A percentile compares a stretch with the other conserved stretches of the same genome.
phyloP scores from a whole-genome alignment of 2,888 invertebrate species.

The Schrankia costaestrigalis region DNA sequence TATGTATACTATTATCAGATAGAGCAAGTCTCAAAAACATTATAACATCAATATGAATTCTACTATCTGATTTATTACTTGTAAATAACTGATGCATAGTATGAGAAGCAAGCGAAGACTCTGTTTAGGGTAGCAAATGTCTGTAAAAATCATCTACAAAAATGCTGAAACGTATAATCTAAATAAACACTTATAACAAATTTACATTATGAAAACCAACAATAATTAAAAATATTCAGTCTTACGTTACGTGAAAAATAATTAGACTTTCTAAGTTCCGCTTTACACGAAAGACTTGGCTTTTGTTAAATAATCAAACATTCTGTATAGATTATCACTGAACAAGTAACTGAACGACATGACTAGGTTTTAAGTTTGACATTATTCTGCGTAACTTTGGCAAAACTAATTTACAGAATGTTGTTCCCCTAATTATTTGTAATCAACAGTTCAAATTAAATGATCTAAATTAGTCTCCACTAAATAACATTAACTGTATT shows the following conservation, averaged over 20 bases:
- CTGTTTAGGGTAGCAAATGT: too few relatives aligned
- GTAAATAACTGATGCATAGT: too few relatives aligned
- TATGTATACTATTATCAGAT: too few relatives aligned
- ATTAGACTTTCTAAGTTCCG: constrained; percentile 19
- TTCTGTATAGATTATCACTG: constrained; percentile 10
- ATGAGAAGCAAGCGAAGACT: too few relatives aligned
- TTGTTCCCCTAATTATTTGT: too few relatives aligned
- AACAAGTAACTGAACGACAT: constrained; percentile 28
- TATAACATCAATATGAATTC: too few relatives aligned
- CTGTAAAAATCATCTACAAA: constrained; percentile 24
- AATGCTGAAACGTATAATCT: constrained; percentile 30
- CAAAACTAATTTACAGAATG: too few relatives aligned
- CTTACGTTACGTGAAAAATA: constrained; percentile 36
- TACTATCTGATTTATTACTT: too few relatives aligned
- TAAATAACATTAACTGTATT: too few relatives aligned
- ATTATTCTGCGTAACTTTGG: constrained; percentile 22
- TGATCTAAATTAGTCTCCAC: too few relatives aligned
- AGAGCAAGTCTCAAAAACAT: too few relatives aligned
- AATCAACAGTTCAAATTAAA: too few relatives aligned
- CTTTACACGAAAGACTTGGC: constrained; percentile 20
- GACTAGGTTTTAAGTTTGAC: constrained; percentile 35
- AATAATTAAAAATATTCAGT: constrained; percentile 43
- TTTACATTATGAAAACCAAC: constrained; percentile 19
- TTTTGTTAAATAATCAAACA: constrained; percentile 12
- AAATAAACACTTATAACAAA: constrained; percentile 25